Evolutionary conservation across 2,888 invertebrate genomes (phyloP), one percentile per base, ranked within the genome.

Genomic region (Nowickia ferox): DNA sequence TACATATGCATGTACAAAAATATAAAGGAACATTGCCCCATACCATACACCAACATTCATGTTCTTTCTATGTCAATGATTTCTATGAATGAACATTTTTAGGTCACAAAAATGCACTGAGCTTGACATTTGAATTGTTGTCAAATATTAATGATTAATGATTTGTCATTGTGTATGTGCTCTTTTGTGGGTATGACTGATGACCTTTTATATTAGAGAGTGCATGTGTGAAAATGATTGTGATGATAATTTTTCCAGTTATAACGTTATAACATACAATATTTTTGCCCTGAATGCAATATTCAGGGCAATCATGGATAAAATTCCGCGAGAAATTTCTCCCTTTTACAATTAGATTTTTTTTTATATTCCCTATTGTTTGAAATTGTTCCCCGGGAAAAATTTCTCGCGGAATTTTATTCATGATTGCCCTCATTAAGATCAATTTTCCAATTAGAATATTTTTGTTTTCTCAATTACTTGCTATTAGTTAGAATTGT

Each of bases 61-160:
- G 57, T 72, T 57, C 17, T 51, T 80, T 66, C 68, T 19, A 51
- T 57, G 48, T 75, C 81, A 75, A 44, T 69, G 68, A 81, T 75
- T 75, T 69, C 22, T 46, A 19, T 53, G 38, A 61, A 61, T 61
- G 17, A 38, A 53, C 44, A 59, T 44, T 30, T 30, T 30, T 80
- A 46, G 68, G 11, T 19, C 55, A 44, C 10, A 3, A 30, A 42
- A 48, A 57, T 42, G 13, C 30, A 38, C n/a, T 22, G 44, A 61
- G 15, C 30, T 51, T 13, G 15, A 4, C 19, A 55, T 63, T 78
- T 48, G 11, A 57, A 40, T 42, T 69, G 61, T 69, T 69, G 15
- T 51, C 9, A 17, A 17, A 46, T 44, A 55, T 55, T 30, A 44
- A 48, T 65, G 72, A 80, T 72, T 72, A 48, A 72, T 66, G 57